Conservation (phyloP, 2,888 invertebrate genomes). For the Lochmaea capreae region DNA sequence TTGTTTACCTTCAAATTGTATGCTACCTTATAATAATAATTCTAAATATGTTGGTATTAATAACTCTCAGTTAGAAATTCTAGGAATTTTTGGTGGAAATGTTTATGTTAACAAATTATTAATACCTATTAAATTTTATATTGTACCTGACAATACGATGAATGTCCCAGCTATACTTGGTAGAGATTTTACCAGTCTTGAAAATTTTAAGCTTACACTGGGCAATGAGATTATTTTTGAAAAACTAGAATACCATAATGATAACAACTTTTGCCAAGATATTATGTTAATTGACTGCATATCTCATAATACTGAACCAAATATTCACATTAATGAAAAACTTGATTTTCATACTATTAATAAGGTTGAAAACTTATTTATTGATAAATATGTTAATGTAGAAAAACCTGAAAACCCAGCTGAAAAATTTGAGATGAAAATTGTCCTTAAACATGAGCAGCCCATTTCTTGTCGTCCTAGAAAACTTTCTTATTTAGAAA, state of each 20-base stretch:
- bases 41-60: conserved; percentile 3
- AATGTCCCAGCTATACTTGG: background rate
- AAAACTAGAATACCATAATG: background rate
- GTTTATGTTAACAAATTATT: background rate
- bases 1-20: background rate
- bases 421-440: conserved; percentile 13
- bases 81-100: background rate
- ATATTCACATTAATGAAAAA: background rate
- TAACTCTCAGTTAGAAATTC: background rate
- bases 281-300: background rate
- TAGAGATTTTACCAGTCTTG: conserved; percentile 2
- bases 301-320: background rate
- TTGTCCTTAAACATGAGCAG: conserved; percentile 18
- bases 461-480: conserved; percentile 35
- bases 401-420: conserved; percentile 1
- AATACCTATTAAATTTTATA: background rate
- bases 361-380: conserved; percentile 6
- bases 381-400: conserved; percentile 12
- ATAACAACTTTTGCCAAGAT: background rate
- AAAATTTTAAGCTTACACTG: background rate
- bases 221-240: background rate
- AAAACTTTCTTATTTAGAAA: conserved; percentile 36
- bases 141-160: conserved; percentile 3
- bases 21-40: background rate
- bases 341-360: background rate